A percentile compares a stretch with the other conserved stretches of the same genome.
Evolutionary conservation across 2,797 vertebrate genomes (phyloP).

Genomic region (Masticophis lateralis): DNA sequence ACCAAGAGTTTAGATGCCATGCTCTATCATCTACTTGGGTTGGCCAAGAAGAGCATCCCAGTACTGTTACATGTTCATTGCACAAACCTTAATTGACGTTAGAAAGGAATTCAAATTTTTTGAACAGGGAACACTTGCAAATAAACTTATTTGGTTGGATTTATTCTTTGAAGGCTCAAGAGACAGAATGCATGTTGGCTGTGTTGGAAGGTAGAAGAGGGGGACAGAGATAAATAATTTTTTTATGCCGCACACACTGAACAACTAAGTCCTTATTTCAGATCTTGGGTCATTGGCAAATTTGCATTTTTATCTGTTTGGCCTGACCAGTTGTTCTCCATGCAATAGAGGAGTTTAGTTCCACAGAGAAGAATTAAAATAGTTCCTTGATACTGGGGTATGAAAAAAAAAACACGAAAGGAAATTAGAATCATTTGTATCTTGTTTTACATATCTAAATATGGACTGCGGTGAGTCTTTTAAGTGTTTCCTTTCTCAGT

Average conservation of each 20-base stretch:
- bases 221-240: background rate
- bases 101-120: background rate
- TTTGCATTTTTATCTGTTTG: background rate
- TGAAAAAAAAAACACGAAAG: slow-evolving; percentile 64
- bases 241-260: background rate
- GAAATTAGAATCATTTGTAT: slow-evolving; percentile 47
- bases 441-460: slow-evolving; percentile 18
- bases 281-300: background rate
- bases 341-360: background rate
- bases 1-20: background rate
- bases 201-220: background rate
- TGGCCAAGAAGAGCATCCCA: background rate
- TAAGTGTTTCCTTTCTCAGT: background rate
- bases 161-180: background rate
- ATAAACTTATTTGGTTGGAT: background rate
- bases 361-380: background rate
- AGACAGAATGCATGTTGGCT: background rate
- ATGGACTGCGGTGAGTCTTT: background rate
- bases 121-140: background rate
- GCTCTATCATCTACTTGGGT: background rate
- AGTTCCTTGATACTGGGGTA: slow-evolving; percentile 16
- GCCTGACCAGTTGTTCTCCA: background rate
- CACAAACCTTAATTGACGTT: background rate
- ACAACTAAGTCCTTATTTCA: background rate
- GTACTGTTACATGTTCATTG: background rate